phyloP scores from a whole-genome alignment of 2,113 vertebrate species.

The Protobothrops flavoviridis region DNA sequence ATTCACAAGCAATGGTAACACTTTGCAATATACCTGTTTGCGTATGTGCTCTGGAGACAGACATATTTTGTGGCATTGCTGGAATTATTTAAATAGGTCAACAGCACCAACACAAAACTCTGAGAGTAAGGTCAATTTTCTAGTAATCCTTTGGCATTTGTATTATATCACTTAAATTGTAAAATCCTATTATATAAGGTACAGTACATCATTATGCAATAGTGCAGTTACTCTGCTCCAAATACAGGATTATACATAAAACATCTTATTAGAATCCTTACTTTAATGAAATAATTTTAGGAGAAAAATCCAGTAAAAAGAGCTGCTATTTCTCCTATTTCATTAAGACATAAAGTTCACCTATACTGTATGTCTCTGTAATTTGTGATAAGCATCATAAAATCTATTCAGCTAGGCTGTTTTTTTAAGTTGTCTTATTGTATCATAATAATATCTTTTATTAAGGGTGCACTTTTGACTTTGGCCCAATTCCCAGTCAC shows the following conservation, averaged over 20 bases:
- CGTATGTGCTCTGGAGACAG: constrained; percentile 9
- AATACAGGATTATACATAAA: constrained; percentile 44
- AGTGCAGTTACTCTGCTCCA: constrained; percentile 38
- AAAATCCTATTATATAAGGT: constrained; percentile 64
- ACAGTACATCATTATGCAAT: constrained; percentile 52
- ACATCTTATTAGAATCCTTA: constrained; percentile 43
- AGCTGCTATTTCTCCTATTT: background rate
- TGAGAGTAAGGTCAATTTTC: constrained; percentile 26
- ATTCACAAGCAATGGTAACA: background rate
- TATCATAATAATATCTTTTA: constrained; percentile 40
- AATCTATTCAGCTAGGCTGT: constrained; percentile 22
- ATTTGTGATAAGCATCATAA: constrained; percentile 41
- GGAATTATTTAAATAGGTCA: constrained; percentile 33
- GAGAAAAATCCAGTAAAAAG: constrained; percentile 46
- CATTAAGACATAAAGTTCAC: constrained; percentile 31
- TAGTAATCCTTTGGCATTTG: constrained; percentile 41
- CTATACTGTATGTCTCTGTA: constrained; percentile 2
- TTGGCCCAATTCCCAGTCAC: background rate
- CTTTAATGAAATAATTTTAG: constrained; percentile 46
- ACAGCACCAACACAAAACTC: constrained; percentile 34
- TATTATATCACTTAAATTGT: constrained; percentile 43
- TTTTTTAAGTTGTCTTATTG: constrained; percentile 15
- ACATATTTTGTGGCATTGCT: constrained; percentile 25
- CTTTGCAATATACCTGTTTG: constrained; percentile 9
- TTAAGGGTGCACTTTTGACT: background rate